These are phyloP conservation scores for Carollia perspicillata DNA, from an alignment of 2,113 vertebrate genomes.

Conservation along the genomic window DNA sequence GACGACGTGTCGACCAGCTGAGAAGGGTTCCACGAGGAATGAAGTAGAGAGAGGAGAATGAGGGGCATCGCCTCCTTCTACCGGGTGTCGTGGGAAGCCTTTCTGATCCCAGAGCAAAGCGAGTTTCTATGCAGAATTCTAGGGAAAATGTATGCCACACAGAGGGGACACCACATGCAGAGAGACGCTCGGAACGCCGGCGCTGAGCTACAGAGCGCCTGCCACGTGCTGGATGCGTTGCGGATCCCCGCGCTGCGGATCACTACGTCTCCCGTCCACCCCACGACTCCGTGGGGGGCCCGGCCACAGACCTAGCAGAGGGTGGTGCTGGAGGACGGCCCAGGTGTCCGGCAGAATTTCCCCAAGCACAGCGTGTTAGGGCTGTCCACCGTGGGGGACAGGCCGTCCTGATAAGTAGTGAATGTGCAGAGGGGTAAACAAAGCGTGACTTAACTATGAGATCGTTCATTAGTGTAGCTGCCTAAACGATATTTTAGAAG, in stretches of 20 bases:
- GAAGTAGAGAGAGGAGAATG: background rate
- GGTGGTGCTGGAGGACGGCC: background rate
- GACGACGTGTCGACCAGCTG: background rate
- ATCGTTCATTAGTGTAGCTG: background rate
- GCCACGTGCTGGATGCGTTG: rapidly evolving
- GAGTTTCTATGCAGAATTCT: background rate
- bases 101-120: background rate
- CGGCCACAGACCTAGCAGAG: background rate
- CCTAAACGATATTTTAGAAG: background rate
- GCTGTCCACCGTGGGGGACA: background rate
- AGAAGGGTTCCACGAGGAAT: background rate
- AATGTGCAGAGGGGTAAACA: background rate
- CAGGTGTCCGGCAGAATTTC: background rate
- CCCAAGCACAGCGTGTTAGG: background rate
- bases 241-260: background rate
- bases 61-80: background rate
- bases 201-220: background rate
- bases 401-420: background rate
- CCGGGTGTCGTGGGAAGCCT: background rate
- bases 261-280: background rate
- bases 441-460: background rate
- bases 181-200: background rate
- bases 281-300: background rate
- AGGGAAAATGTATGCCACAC: background rate
- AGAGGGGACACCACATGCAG: background rate